Base-by-base conservation (phyloP, 2,888 invertebrate genomes). In the Abrostola tripartita region DNA sequence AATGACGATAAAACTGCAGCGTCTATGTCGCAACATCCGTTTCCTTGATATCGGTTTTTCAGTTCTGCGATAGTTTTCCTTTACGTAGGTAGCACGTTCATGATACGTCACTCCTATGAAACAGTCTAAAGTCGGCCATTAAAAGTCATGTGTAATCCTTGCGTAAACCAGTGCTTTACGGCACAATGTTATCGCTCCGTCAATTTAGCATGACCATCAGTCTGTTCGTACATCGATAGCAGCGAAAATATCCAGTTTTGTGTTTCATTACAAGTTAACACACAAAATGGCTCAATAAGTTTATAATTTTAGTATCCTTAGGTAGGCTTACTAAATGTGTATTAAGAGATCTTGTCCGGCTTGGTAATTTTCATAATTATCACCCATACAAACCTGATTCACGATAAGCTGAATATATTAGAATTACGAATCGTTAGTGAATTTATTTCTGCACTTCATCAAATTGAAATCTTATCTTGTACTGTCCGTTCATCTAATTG, bases 151-250 rank as follows among this genome's bases (percentile, higher is more conserved):
- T 85, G 85, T 88, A 88, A 88, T 81, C 82, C 81, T 81, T 76
- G 76, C 86, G 81, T 83, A 86, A 87, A 85, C 84, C 85, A 81
- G 79, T 77, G 84, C 84, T 87, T 88, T 83, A 86, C 81, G 79
- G 81, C 81, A 74, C 62, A 68, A 59, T 81, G 81, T 89, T 88
- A 90, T 89, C 87, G 86, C 78, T 49, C 71, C 74, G 81, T 79
- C 81, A 83, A 87, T 87, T 86, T 81, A 81, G 84, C 85, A 79
- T 89, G 85, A 87, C 86, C 84, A 82, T 85, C 82, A 79, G 68
- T 74, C 80, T 74, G 71, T 70, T 70, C 62, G 60, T 65, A 66
- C 65, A 40, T 47, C 68, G 76, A 79, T 74, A 81, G 71, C 69
- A 53, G 44, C 59, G 60, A 67, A 71, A 66, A 74, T 72, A 74